phyloP scores from a whole-genome alignment of 2,888 invertebrate species.

The Calliopum simillimum region DNA sequence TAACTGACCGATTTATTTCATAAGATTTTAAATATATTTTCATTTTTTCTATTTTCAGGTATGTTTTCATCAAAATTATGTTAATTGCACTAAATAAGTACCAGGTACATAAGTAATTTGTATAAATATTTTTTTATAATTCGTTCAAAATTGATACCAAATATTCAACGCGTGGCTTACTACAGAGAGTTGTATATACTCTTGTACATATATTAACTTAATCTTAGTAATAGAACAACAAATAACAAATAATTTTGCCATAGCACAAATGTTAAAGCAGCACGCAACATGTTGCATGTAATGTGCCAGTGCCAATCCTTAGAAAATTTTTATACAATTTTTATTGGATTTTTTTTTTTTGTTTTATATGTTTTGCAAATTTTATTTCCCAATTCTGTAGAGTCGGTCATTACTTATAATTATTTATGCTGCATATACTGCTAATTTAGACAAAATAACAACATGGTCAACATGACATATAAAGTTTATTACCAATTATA shows the following conservation, averaged over 20 bases:
- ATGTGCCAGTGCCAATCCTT: no score
- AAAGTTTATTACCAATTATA: constrained; percentile 37
- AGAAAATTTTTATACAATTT: neutral
- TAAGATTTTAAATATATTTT: neutral
- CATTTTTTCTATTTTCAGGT: neutral
- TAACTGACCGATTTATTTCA: no score
- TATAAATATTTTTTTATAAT: no score
- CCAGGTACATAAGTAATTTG: no score
- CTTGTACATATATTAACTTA: constrained; percentile 8
- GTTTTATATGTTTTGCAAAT: neutral
- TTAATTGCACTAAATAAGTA: no score
- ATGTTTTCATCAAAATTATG: neutral
- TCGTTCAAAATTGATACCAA: no score
- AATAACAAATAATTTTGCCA: neutral
- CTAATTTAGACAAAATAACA: constrained; percentile 9
- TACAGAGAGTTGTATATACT: no score
- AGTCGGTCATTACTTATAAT: constrained; percentile 38
- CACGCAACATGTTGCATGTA: constrained; percentile 22
- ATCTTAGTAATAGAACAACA: constrained; percentile 23
- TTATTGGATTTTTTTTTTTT: neutral
- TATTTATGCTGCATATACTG: neutral
- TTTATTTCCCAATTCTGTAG: constrained; percentile 22
- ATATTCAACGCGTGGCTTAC: no score
- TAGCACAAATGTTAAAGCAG: neutral
- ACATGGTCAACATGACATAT: neutral